Evolutionary conservation across 2,113 vertebrate genomes (phyloP).

Genomic region (Passer montanus): DNA sequence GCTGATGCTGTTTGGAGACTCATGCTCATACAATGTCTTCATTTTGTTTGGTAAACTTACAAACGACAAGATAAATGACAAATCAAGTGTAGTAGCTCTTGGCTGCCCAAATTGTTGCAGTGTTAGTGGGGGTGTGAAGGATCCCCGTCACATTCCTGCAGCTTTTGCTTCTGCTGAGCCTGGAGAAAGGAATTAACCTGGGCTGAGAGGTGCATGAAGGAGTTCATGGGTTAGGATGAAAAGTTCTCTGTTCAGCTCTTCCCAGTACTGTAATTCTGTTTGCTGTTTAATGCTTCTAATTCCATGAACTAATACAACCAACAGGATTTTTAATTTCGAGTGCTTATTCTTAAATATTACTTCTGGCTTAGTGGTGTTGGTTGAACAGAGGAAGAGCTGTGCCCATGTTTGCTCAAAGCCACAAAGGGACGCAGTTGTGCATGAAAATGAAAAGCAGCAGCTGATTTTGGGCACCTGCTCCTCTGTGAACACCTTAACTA

Average conservation of each 20-base stretch:
- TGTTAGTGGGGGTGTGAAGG: background rate
- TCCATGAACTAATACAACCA: background rate
- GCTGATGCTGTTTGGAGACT: background rate
- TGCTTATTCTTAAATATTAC: background rate
- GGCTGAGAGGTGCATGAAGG: background rate
- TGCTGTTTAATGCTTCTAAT: background rate
- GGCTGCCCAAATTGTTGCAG: background rate
- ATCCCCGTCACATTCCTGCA: background rate
- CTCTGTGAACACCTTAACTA: background rate
- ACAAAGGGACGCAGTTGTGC: rapidly evolving
- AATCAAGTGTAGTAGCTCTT: background rate
- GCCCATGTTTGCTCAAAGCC: background rate
- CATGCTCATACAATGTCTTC: rapidly evolving
- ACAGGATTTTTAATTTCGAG: background rate
- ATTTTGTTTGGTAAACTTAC: background rate
- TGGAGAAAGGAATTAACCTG: background rate
- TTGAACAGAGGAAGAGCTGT: background rate
- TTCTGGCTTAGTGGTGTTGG: background rate
- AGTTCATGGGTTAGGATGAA: background rate
- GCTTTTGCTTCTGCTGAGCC: background rate
- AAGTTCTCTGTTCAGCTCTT: background rate
- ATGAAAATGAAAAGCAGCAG: background rate
- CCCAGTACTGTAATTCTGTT: background rate
- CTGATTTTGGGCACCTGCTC: background rate
- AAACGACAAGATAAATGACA: background rate